Evolutionary conservation across 2,113 vertebrate genomes (phyloP), one percentile per base, ranked within the genome.

Genomic region (Butorides virescens): DNA sequence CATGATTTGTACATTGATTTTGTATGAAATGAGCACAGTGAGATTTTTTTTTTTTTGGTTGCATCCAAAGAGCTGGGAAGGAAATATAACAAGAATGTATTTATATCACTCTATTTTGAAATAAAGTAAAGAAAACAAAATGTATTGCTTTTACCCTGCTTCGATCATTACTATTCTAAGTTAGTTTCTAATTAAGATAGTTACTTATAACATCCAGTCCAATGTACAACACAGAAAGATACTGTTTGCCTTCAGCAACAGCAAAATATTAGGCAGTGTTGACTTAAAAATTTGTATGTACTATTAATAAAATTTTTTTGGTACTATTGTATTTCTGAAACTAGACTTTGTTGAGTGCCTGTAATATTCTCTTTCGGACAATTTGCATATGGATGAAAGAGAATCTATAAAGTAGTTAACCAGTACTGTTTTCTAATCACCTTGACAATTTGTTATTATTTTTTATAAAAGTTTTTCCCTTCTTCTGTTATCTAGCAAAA

Each of bases 101-200:
- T 98, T 98, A 98, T 97, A 97, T 96, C 63, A 96, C 88, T 96
- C 80, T 98, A 98, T 98, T 98, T 98, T 98, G 93, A 97, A 98
- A 98, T 98, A 98, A 98, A 98, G 68, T 94, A 95, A 97, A 98
- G 88, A 97, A 97, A 97, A 97, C 21, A 92, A 94, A 98, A 95
- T 85, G 29, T 97, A 97, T 97, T 97, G 86, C 72, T 97, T 98
- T 97, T 97, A 97, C 89, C 96, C 94, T 98, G 85, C 80, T 97
- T 98, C 47, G 7, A 91, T 96, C 97, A 91, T 96, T 96, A 78
- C 61, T 90, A 89, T 93, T 96, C 83, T 94, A 97, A 85, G 55
- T 91, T 97, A 97, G 61, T 86, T 96, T 95, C 68, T 97, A 95
- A 91, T 93, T 90, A 49, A 96, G 66, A 86, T 23, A 92, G 44